Evolutionary conservation across 2,113 vertebrate species (phyloP), one percentile per base, ranked within the genome.

Genomic region (Leiothrix lutea): DNA sequence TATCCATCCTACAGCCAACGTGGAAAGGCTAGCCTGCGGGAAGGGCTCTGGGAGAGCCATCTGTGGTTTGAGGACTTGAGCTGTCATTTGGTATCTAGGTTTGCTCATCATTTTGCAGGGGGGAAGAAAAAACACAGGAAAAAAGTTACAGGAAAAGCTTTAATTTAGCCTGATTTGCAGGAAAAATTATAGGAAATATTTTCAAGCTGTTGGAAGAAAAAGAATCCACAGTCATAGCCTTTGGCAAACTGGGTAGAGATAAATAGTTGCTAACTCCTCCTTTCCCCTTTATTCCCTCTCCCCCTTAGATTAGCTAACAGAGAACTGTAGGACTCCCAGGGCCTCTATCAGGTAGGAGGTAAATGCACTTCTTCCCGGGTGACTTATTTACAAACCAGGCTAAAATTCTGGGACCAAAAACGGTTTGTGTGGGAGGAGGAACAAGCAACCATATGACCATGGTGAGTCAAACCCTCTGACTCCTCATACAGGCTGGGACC

Each of bases 381-480:
- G 10, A 25, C 29, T 86, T 73, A 94, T 84, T 94, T 95, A 93
- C 82, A 92, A 88, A 86, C 44, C 35, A 35, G 69, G 51, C 70
- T 64, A 45, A 80, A 90, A 74, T 14, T 21, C 47, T 70, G 84
- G 51, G 51, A 51, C 23, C 5, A 14, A 70, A 93, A 70, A 35
- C 51, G 67, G 40, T 72, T 86, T 83, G 65, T 35, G 81, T 77
- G 89, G 90, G 90, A 42, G 51, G 69, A 69, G 36, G 65, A 89
- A 53, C 70, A 91, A 89, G 77, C 50, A 92, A 72, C 18, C 5
- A 79, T 56, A 71, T 2, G 67, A 80, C 54, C 74, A 5, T 2
- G 25, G 45, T 5, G 22, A 73, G 50, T 31, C 6, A 8, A 91
- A 60, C 31, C 28, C 45, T 86, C 35, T 4, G 4, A 64, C 57